A percentile compares a stretch with the other conserved stretches of the same genome.
phyloP scores from a whole-genome alignment of 2,888 invertebrate genomes.

The Machimus atricapillus region DNA sequence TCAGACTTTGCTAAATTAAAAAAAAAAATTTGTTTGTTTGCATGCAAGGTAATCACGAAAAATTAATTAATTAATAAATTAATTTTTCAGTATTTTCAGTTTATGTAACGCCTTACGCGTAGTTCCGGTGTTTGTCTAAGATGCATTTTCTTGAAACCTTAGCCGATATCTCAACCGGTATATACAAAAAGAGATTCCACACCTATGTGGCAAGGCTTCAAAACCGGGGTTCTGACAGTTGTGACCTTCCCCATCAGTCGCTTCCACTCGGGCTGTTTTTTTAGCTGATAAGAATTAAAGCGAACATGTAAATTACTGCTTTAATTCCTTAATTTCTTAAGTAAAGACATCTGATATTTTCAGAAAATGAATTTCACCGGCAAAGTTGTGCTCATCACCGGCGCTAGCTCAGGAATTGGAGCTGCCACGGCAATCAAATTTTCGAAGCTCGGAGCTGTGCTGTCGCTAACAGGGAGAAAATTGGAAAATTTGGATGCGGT shows the following conservation, averaged over 20 bases:
- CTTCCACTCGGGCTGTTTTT: background rate
- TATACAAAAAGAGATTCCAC: background rate
- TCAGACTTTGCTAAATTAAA: too few species aligned
- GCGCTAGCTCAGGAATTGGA: constrained; percentile 80
- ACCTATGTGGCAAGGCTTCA: background rate
- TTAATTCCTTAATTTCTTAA: background rate
- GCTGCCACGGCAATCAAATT: constrained; percentile 74
- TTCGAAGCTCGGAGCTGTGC: constrained; percentile 69
- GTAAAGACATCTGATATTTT: background rate
- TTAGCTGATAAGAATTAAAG: background rate
- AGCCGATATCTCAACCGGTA: too few species aligned
- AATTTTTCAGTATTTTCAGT: too few species aligned
- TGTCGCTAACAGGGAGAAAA: constrained; percentile 75
- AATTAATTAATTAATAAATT: too few species aligned
- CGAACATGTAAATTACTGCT: background rate
- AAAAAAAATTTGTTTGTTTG: too few species aligned
- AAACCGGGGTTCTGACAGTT: background rate
- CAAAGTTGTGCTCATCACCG: constrained; percentile 71
- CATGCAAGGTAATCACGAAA: too few species aligned
- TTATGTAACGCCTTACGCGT: too few species aligned
- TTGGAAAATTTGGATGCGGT: constrained; percentile 71
- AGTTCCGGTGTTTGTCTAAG: background rate
- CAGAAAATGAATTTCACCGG: constrained; percentile 66
- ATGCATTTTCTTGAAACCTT: background rate
- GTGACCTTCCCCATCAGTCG: background rate